These are phyloP conservation scores for Hestina assimilis DNA, from an alignment of 1,140 invertebrate genomes.

Conservation along the genomic window DNA sequence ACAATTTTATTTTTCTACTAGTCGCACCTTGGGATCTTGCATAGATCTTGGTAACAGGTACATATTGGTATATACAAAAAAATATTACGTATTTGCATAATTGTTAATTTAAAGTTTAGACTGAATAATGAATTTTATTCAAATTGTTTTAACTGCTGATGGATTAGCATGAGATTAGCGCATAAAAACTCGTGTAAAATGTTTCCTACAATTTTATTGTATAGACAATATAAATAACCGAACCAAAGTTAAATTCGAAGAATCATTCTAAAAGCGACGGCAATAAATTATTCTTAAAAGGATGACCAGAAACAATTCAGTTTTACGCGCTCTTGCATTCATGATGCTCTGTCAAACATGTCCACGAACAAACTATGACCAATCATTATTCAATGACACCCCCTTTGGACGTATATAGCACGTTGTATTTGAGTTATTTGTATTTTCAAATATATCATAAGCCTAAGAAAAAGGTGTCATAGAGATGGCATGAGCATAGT, in stretches of 20 bases:
- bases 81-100: no score
- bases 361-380: constrained; percentile 28
- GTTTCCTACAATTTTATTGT: no score
- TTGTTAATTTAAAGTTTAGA: no score
- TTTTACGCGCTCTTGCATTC: constrained; percentile 13
- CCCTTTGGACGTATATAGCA: constrained; percentile 43
- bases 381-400: constrained; percentile 53
- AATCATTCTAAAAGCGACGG: not conserved
- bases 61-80: no score
- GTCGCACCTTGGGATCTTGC: no score
- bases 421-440: constrained; percentile 42
- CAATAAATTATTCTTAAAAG: constrained; percentile 7
- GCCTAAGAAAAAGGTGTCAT: not conserved
- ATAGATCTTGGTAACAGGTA: no score
- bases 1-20: no score
- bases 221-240: not conserved
- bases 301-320: constrained; percentile 10
- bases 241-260: no score
- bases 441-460: constrained; percentile 55
- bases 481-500: not conserved
- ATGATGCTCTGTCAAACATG: constrained; percentile 20
- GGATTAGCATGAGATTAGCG: no score
- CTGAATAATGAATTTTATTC: no score
- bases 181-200: no score
- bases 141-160: no score